These are phyloP conservation scores for Mandrillus leucophaeus DNA, from an alignment of 2,113 vertebrate species.

Conservation along the genomic window DNA sequence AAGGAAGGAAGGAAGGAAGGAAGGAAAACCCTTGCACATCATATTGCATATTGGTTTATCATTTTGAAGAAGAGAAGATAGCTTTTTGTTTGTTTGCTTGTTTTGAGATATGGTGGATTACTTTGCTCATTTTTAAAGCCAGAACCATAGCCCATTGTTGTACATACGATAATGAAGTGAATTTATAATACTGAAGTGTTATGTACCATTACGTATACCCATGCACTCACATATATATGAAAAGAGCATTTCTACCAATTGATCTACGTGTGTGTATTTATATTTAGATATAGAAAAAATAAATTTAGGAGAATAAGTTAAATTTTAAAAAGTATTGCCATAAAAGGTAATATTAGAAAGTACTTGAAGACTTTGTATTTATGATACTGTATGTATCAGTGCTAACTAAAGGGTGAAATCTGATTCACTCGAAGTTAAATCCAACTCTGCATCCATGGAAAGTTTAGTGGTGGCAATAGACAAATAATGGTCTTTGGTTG, in stretches of 20 bases:
- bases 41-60: background rate
- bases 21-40: background rate
- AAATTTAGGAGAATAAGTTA: background rate
- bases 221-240: background rate
- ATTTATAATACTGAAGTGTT: background rate
- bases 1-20: fast-evolving
- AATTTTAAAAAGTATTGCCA: background rate
- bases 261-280: background rate
- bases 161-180: background rate
- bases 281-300: background rate
- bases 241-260: background rate
- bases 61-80: fast-evolving
- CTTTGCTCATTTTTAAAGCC: background rate
- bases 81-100: background rate
- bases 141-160: background rate
- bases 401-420: background rate
- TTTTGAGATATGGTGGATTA: background rate
- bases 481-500: background rate
- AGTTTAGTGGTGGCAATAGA: slow-evolving; percentile 53
- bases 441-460: background rate
- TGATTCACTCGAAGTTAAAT: slow-evolving; percentile 44
- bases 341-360: background rate
- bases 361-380: background rate
- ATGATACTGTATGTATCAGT: background rate
- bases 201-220: background rate